These are phyloP conservation scores for Girardinichthys multiradiatus DNA, from an alignment of 2,113 vertebrate genomes.

Conservation along the genomic window DNA sequence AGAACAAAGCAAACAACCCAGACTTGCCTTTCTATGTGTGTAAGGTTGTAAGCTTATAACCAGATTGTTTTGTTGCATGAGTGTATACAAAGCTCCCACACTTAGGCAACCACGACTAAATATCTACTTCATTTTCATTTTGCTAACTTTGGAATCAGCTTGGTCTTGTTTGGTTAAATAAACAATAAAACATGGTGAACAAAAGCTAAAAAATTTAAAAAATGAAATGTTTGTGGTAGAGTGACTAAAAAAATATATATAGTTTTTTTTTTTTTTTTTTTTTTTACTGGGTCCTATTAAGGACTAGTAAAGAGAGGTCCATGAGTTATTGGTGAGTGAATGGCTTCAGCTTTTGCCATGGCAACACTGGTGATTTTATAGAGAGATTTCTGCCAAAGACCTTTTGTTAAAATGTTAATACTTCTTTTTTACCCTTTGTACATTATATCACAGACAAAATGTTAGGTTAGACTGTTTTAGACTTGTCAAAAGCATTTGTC, in stretches of 20 bases:
- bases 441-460: too few relatives aligned
- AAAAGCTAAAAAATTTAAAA: background rate
- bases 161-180: background rate
- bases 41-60: slow-evolving; percentile 5
- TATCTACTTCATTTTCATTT: background rate
- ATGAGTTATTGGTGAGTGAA: background rate
- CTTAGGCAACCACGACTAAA: slow-evolving; percentile 14
- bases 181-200: background rate
- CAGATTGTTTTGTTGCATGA: slow-evolving; percentile 20
- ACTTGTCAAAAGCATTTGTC: too few relatives aligned
- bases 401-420: too few relatives aligned
- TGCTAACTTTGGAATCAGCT: background rate
- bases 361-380: too few relatives aligned
- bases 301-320: background rate
- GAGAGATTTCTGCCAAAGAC: too few relatives aligned
- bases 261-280: too few relatives aligned
- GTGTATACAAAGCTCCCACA: slow-evolving; percentile 20
- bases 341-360: too few relatives aligned
- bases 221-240: background rate
- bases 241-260: background rate
- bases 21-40: slow-evolving; percentile 9
- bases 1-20: slow-evolving; percentile 22
- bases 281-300: background rate
- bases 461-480: too few relatives aligned
- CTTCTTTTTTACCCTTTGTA: too few relatives aligned